A percentile compares a stretch with the other conserved stretches of the same genome.
Conservation (phyloP, 2,888 invertebrate species). For the Teinopalpus imperialis region DNA sequence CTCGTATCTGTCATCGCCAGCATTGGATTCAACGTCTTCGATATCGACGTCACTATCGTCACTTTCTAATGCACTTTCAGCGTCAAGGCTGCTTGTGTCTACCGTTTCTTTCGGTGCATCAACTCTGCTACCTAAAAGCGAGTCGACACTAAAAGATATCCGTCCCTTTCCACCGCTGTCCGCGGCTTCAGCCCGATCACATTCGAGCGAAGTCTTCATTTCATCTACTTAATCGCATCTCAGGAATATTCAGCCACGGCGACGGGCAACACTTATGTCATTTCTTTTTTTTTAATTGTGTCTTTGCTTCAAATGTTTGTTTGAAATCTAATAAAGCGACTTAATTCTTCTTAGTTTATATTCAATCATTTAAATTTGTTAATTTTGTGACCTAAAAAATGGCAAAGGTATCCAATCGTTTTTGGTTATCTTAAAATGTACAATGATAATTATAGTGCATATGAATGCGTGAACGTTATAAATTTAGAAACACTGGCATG, state of each 20-base stretch:
- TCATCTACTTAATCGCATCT: conserved; percentile 72
- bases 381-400: no score
- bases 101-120: conserved; percentile 55
- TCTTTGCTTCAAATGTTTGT: no score
- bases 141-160: conserved; percentile 89
- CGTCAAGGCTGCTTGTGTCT: conserved; percentile 65
- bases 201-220: conserved; percentile 79
- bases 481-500: neutral
- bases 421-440: conserved; percentile 8
- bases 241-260: conserved; percentile 30
- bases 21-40: conserved; percentile 70
- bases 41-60: conserved; percentile 79
- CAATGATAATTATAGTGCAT: no score
- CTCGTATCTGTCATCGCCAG: conserved; percentile 67
- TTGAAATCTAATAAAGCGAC: no score
- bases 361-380: no score
- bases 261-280: neutral
- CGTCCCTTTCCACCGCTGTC: conserved; percentile 82
- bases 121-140: conserved; percentile 75
- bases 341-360: no score
- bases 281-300: conserved; percentile 3
- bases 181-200: conserved; percentile 75
- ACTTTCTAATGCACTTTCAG: conserved; percentile 62
- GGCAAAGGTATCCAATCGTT: no score
- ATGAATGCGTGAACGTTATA: no score